Evolutionary conservation across 2,888 invertebrate species (phyloP).

Genomic region (Epicampocera succincta): DNA sequence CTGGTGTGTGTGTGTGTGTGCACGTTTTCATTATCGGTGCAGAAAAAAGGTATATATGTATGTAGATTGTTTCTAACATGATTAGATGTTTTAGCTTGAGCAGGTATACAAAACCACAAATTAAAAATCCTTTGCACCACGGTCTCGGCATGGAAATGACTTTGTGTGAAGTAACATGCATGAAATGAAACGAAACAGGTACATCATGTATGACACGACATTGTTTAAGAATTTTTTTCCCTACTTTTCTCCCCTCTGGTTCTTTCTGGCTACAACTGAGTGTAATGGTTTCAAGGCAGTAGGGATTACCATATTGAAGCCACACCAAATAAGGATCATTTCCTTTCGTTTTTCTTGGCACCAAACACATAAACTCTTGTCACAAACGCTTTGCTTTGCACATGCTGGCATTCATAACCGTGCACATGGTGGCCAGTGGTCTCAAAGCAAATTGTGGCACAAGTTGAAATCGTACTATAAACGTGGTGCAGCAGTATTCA

Average conservation of each 20-base stretch:
- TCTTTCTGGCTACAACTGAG: not conserved
- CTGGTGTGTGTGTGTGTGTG: not conserved
- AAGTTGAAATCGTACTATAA: no score
- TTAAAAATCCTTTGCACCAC: slow-evolving; percentile 55
- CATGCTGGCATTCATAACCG: no score
- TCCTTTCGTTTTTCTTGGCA: slow-evolving; percentile 36
- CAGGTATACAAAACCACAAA: slow-evolving; percentile 59
- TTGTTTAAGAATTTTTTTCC: not conserved
- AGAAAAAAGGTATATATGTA: not conserved
- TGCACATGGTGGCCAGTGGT: no score
- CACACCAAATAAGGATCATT: slow-evolving; percentile 31
- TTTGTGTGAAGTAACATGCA: slow-evolving; percentile 50
- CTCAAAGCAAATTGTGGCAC: no score
- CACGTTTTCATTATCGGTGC: not conserved
- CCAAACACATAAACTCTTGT: slow-evolving; percentile 19
- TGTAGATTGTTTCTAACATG: slow-evolving; percentile 50
- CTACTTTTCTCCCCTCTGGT: not conserved
- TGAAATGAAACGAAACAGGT: slow-evolving; percentile 30
- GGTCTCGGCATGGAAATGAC: not conserved
- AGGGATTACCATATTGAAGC: not conserved
- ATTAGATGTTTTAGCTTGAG: slow-evolving; percentile 45
- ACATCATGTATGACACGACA: slow-evolving; percentile 48
- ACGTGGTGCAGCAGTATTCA: no score
- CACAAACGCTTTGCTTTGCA: not conserved
- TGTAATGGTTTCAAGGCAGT: not conserved